phyloP scores from a whole-genome alignment of 2,797 vertebrate genomes.

The Urocyon cinereoargenteus region DNA sequence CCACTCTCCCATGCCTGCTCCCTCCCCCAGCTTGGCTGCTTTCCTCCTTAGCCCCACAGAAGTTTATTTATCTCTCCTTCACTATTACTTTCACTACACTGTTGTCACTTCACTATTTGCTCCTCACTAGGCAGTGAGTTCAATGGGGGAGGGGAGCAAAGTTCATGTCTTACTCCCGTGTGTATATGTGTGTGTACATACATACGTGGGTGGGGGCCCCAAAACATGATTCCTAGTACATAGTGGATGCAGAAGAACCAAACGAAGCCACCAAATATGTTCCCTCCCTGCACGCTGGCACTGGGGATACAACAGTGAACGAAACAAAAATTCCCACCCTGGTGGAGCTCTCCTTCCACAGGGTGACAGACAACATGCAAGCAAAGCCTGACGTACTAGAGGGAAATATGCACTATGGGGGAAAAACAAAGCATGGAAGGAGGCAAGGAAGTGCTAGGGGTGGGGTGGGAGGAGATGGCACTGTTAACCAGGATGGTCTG shows the following conservation, averaged over 20 bases:
- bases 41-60: background rate
- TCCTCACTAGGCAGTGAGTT: background rate
- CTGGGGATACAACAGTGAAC: background rate
- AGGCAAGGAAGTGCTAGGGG: too few species aligned
- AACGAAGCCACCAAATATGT: background rate
- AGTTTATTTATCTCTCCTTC: background rate
- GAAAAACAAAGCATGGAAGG: background rate
- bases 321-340: background rate
- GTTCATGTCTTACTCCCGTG: background rate
- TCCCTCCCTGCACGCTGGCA: background rate
- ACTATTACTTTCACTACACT: background rate
- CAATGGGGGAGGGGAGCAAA: background rate
- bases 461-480: background rate
- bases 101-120: background rate
- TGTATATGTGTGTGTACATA: background rate
- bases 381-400: rapidly evolving
- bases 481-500: background rate
- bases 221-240: background rate
- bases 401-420: rapidly evolving
- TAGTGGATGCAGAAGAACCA: background rate
- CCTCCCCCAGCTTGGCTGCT: background rate
- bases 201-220: rapidly evolving
- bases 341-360: background rate
- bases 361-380: background rate
- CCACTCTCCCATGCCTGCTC: background rate